Evolutionary conservation across 2,113 vertebrate species (phyloP), one percentile per base, ranked within the genome.

Genomic region (Protobothrops flavoviridis): DNA sequence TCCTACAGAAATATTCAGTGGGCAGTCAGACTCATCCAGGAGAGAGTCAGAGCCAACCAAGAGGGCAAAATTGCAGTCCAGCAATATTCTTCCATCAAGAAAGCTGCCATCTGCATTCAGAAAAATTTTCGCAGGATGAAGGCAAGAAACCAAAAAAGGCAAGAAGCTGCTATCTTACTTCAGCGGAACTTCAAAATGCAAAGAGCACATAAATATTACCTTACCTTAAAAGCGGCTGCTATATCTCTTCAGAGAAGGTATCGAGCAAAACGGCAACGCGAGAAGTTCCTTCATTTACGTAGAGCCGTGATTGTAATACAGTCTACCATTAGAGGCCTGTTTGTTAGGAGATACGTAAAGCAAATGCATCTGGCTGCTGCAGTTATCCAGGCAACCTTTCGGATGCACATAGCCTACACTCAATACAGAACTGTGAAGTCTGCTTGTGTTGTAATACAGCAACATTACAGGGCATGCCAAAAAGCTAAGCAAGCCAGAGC

Each of bases 21-120:
- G 98, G 98, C 98, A 87, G 93, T 96, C 1, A 95, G 21, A 56
- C 52, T 98, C 13, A 93, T 99, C n/a, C 98, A 99, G 95, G 95
- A 12, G 56, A 97, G 95, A 48, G 98, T 97, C 95, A 97, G 98
- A 95, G 97, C 97, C 2, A 97, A 97, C 48, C 97, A 90, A 15
- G 92, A 96, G 5, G 96, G 92, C 92, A 93, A 95, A 23, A 0
- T 61, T 17, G 96, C 97, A 20, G 11, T 96, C 0, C 94, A 95
- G 61, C 91, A 0, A 21, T 98, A 98, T 91, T 94, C 93, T 6
- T 93, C 88, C 0, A 96, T 97, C 91, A 98, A 93, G 93, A 96
- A 93, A 92, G 97, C 97, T 2, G 88, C 95, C 3, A 0, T 74
- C 88, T 95, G 93, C 87, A 96, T 98, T 93, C 98, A 98, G 90